Conservation (phyloP, 2,888 invertebrate species). For the Dolomedes plantarius region DNA sequence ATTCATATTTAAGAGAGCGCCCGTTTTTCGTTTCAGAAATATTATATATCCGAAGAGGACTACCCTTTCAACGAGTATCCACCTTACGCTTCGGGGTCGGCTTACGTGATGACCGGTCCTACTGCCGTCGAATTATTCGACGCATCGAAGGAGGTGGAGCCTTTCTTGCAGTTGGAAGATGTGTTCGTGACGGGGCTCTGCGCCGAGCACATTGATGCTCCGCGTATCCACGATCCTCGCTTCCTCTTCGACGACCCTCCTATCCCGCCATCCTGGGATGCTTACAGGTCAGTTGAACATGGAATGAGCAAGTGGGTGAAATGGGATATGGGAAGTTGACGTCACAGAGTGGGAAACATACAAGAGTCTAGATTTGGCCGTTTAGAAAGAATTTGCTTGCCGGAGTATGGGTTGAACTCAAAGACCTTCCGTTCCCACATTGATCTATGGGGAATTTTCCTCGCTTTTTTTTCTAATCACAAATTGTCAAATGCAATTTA, state of each 20-base stretch:
- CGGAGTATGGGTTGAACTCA: no score
- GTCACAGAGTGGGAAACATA: not conserved
- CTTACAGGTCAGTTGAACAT: conserved; percentile 37
- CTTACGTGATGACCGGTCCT: conserved; percentile 75
- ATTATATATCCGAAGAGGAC: conserved; percentile 74
- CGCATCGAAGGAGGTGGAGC: conserved; percentile 71
- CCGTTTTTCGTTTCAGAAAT: conserved; percentile 74
- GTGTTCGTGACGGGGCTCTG: conserved; percentile 77
- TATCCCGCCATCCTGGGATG: conserved; percentile 18
- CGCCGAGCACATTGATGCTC: conserved; percentile 74
- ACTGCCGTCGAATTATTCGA: conserved; percentile 74
- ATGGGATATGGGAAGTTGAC: not conserved
- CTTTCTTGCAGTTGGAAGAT: conserved; percentile 76
- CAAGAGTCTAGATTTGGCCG: no score
- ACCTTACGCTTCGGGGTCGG: conserved; percentile 76
- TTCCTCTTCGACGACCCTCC: conserved; percentile 23
- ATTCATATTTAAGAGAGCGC: no score
- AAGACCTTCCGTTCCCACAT: no score
- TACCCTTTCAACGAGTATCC: conserved; percentile 75
- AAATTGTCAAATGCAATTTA: no score
- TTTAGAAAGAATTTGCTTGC: no score
- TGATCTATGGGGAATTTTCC: no score
- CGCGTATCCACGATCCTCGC: conserved; percentile 70
- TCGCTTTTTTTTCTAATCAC: no score
- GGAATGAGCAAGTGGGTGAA: not conserved